Base-by-base conservation (phyloP, 2,113 vertebrate genomes). In the Passer montanus region DNA sequence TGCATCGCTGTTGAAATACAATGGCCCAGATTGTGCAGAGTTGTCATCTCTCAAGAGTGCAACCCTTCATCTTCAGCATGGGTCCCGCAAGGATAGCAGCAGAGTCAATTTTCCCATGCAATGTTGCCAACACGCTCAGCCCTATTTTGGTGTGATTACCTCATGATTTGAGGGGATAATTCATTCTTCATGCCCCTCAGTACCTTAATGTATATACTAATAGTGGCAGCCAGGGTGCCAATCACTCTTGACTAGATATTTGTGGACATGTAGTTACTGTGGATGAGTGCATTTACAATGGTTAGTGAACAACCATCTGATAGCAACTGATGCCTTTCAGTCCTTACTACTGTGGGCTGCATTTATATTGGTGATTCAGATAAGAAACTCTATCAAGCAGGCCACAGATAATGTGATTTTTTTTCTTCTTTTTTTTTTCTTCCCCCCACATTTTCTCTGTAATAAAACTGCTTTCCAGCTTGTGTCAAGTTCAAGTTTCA, bases 131-230 rank as follows among this genome's bases (percentile, higher is more conserved):
- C 91, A 82, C 10, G 90, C 55, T 93, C 90, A 93, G 77, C 64
- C 73, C 62, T 90, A 66, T 91, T 95, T 75, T 95, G 86, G 84
- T 5, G 18, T 92, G 90, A 94, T 96, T 90, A 83, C 80, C 93
- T 95, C 82, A 90, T 90, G 92, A 95, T 95, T 91, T 95, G 85
- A 94, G 77, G 86, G 90, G 84, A 94, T 93, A 94, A 85, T 97
- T 96, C 86, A 87, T 89, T 94, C 92, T 91, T 90, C 89, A 50
- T 72, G 84, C 72, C 87, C 67, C 87, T 89, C 91, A 87, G 58
- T 85, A 96, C 87, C 84, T 93, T 95, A 93, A 90, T 84, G 72
- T 89, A 85, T 91, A 89, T 60, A 94, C 90, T 93, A 90, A 87
- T 84, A 94, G 77, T 69, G 66, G 85, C 92, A 85, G 85, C 93